phyloP scores from a whole-genome alignment of 2,888 invertebrate species.

The Nemapogon koenigi region DNA sequence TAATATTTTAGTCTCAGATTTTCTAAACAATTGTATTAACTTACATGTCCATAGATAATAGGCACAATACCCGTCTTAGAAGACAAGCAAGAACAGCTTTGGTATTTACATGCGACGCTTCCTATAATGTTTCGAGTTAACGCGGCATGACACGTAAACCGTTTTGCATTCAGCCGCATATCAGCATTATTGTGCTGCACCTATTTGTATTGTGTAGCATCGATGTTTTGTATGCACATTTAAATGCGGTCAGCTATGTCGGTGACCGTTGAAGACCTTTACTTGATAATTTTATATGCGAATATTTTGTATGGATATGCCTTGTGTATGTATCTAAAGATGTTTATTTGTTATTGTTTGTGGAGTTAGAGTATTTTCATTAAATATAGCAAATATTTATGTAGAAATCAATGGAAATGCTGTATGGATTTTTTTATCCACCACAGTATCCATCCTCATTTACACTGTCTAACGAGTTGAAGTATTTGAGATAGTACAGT shows the following conservation, averaged over 20 bases:
- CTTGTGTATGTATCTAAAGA: not conserved
- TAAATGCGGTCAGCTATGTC: slow-evolving; percentile 55
- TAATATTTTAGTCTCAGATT: too few relatives aligned
- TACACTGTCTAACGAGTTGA: too few relatives aligned
- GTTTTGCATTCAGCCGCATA: slow-evolving; percentile 55
- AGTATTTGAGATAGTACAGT: too few relatives aligned
- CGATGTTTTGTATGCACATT: slow-evolving; percentile 48
- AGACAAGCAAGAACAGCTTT: not conserved
- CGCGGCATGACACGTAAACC: slow-evolving; percentile 47
- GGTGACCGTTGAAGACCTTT: slow-evolving; percentile 26
- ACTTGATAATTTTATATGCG: slow-evolving; percentile 3
- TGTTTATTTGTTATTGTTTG: not conserved
- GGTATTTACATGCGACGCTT: slow-evolving; percentile 30
- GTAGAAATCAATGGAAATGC: too few relatives aligned
- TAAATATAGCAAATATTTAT: too few relatives aligned
- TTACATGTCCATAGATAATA: too few relatives aligned
- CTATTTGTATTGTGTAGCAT: slow-evolving; percentile 47
- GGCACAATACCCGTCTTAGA: too few relatives aligned
- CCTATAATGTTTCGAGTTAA: slow-evolving; percentile 45
- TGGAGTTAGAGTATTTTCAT: not conserved
- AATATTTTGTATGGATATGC: slow-evolving; percentile 1
- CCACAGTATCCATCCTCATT: too few relatives aligned
- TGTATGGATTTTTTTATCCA: too few relatives aligned
- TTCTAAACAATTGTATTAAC: too few relatives aligned
- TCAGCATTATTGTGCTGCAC: slow-evolving; percentile 41